Evolutionary conservation across 2,888 invertebrate species (phyloP), one percentile per base, ranked within the genome.

Genomic region (Plagiodera versicolora): DNA sequence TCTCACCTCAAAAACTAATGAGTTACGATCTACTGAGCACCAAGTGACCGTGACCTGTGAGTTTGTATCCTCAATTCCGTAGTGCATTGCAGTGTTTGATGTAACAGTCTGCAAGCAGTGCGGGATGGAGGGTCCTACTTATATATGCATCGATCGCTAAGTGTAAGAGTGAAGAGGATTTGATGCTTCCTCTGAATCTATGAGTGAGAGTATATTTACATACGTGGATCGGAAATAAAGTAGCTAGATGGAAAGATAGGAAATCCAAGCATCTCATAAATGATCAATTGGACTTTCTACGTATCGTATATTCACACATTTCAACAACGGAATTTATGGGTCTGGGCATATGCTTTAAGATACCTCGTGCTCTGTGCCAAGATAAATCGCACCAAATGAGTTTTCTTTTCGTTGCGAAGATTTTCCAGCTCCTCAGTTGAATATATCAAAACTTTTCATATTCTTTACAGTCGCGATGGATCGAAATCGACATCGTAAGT

Each of bases 41-140:
- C n/a, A 32, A 32, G 10, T 2, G 32, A 39, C 39, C 39, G 1
- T 39, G 39, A n/a, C 39, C 39, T 39, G 39, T 53, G 51, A 62
- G 84, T 84, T 83, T 83, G 84, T 84, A 83, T 86, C 88, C 84
- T 92, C 93, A 93, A 93, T 93, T 92, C 93, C 93, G 92, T 92
- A 92, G 93, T 92, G 93, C 92, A 93, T 92, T 93, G 93, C 92
- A 93, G 92, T 91, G 89, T 89, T 85, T 81, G 79, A 79, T 79
- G 79, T 80, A 85, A 84, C 84, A 76, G 83, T 87, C 91, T 92
- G 93, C 92, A 92, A 92, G 92, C 92, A 91, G 89, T 90, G 91
- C 91, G 92, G 92, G 90, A 91, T 89, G 92, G 93, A 92, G 90
- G 79, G 70, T 74, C 74, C 75, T 49, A 45, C 62, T 58, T 39